phyloP scores from a whole-genome alignment of 2,113 vertebrate species.

The Cyprinodon variegatus region DNA sequence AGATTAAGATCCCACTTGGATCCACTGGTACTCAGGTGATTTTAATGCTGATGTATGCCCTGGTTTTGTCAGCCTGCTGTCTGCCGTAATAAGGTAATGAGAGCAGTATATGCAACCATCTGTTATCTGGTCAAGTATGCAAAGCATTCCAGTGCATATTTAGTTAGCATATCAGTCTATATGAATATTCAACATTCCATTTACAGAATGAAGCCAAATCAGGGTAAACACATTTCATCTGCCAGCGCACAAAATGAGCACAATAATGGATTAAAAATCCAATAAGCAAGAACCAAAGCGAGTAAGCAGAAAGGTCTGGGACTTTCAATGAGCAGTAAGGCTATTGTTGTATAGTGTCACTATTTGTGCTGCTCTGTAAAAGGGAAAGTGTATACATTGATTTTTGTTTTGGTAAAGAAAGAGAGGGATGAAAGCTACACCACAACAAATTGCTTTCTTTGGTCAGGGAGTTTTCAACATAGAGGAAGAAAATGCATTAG shows the following conservation, averaged over 20 bases:
- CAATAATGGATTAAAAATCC: conserved; percentile 12
- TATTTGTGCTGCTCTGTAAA: neutral
- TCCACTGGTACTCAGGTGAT: conserved; percentile 19
- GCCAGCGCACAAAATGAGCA: neutral
- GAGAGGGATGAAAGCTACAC: conserved; percentile 11
- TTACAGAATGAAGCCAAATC: conserved; percentile 14
- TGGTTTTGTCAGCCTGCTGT: conserved; percentile 40
- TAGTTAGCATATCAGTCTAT: conserved; percentile 41
- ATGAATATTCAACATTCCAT: conserved; percentile 54
- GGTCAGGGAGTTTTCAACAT: conserved; percentile 3
- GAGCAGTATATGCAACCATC: conserved; percentile 57
- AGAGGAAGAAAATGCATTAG: conserved; percentile 27
- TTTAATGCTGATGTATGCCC: conserved; percentile 46
- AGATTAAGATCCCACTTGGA: conserved; percentile 4
- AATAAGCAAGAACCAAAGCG: neutral
- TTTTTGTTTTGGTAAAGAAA: conserved; percentile 1
- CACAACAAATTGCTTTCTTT: conserved; percentile 9
- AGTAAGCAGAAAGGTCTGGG: neutral
- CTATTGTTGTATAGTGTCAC: neutral
- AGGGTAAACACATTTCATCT: neutral
- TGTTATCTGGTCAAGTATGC: conserved; percentile 45
- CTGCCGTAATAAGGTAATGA: conserved; percentile 31
- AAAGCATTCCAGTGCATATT: conserved; percentile 49
- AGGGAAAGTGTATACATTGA: neutral
- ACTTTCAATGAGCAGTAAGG: conserved; percentile 13